phyloP scores from a whole-genome alignment of 2,888 invertebrate genomes.

The Galerucella calmariensis region DNA sequence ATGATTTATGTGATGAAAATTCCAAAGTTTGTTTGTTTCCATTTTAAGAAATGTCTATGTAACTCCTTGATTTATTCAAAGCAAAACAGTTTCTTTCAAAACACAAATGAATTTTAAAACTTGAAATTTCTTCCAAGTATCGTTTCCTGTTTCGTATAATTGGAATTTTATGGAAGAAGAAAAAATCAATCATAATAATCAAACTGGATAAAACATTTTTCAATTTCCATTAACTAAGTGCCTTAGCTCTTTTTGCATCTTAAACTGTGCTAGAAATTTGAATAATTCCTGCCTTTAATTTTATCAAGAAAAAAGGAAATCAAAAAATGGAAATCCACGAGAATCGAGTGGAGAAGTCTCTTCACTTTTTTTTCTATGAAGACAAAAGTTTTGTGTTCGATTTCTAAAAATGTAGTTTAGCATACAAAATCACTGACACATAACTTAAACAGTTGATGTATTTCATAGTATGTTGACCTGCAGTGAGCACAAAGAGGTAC shows the following conservation, averaged over 20 bases:
- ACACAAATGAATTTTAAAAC: too few species aligned
- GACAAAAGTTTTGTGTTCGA: background rate
- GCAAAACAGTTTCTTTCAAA: too few species aligned
- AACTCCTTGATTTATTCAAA: too few species aligned
- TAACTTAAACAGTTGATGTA: background rate
- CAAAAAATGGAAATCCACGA: conserved; percentile 2
- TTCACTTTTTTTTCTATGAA: background rate
- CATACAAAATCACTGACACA: background rate
- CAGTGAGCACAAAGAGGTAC: too few species aligned
- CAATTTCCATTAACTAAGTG: conserved; percentile 13
- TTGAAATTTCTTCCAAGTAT: background rate
- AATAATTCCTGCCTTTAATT: conserved; percentile 12
- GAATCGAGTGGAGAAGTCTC: background rate
- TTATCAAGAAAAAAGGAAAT: background rate
- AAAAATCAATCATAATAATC: conserved; percentile 4
- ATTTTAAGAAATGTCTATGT: too few species aligned
- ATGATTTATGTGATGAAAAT: too few species aligned
- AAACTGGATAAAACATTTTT: conserved; percentile 4
- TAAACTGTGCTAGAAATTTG: conserved; percentile 10
- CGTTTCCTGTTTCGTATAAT: background rate
- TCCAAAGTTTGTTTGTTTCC: too few species aligned
- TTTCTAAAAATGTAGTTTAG: background rate
- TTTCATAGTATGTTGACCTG: background rate
- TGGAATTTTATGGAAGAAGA: background rate
- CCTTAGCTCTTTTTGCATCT: conserved; percentile 7